Base-by-base conservation (phyloP, 2,888 invertebrate species). In the Rhingia rostrata region DNA sequence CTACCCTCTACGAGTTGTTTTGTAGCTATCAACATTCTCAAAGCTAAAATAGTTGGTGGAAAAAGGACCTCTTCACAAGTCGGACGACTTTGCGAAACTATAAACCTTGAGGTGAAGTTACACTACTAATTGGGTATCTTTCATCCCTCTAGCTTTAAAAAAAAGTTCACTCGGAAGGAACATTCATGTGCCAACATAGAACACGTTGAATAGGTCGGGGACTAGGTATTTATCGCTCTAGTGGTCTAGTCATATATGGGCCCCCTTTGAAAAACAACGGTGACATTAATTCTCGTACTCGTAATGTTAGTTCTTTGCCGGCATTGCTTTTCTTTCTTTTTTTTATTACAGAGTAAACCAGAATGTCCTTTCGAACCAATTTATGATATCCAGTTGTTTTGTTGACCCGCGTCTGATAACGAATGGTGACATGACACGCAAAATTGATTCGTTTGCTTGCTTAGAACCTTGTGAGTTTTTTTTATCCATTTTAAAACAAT, bases 361-460 rank as follows among this genome's bases (percentile, higher is more conserved):
- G 39, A 56, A 66, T 33, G 47, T 61, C 61, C 45, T 61, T 77
- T 47, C 43, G 14, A 49, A 41, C 10, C 10, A 70, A 70, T 64
- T 69, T 70, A 69, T 70, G 54, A 64, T 56, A 78, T 70, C 63
- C 78, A 63, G 35, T 33, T 51, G 47, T 49, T 63, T 63, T 43
- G 63, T 58, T 39, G 56, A 53, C 45, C 67, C 45, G n/a, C 41
- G 72, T 37, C 32, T 22, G 49, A 45, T 67, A 70, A 78, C 47
- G 63, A 70, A 70, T 70, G 70, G 54, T 32, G 70, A 78, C 78
- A 70, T 56, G 58, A 56, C 78, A 78, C 70, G 70, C 78, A 64
- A 56, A 78, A 78, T 70, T 56, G 64, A 78, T 70, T 69, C 41
- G 39, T 56, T 58, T 39, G 30, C 35, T 39, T 53, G 39, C 10